phyloP scores from a whole-genome alignment of 2,113 vertebrate genomes.

The Zosterops pallidus region DNA sequence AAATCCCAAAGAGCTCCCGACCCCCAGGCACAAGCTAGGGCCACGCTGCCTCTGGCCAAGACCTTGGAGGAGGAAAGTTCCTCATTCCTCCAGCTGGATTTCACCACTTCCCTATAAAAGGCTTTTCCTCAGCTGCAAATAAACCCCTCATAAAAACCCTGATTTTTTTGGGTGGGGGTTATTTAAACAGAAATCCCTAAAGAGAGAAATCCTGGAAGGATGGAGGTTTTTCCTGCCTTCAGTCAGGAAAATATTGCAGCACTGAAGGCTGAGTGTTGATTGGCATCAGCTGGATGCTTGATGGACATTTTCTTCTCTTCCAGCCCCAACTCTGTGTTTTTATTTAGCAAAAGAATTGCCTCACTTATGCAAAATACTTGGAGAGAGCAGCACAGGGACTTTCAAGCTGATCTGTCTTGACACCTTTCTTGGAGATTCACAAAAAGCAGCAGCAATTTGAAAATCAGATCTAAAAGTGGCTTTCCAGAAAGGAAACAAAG shows the following conservation, averaged over 20 bases:
- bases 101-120: neutral
- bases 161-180: neutral
- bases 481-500: conserved; percentile 42
- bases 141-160: neutral
- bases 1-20: neutral
- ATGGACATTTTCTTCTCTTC: neutral
- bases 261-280: neutral
- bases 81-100: neutral
- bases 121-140: neutral
- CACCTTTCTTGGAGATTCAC: conserved; percentile 9
- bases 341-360: neutral
- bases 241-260: neutral
- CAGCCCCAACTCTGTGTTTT: neutral
- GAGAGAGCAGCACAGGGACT: neutral
- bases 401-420: conserved; percentile 1
- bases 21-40: neutral
- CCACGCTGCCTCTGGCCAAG: neutral
- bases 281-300: neutral
- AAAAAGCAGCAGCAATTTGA: neutral
- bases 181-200: neutral
- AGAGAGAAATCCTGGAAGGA: neutral
- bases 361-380: neutral
- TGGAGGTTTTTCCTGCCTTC: neutral
- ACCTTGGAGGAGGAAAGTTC: neutral
- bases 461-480: conserved; percentile 33